A percentile compares a stretch with the other conserved stretches of the same genome.
These are phyloP conservation scores for Gnathonemus echidnorhynchus DNA, from an alignment of 2,113 vertebrate genomes.

Conservation along the genomic window DNA sequence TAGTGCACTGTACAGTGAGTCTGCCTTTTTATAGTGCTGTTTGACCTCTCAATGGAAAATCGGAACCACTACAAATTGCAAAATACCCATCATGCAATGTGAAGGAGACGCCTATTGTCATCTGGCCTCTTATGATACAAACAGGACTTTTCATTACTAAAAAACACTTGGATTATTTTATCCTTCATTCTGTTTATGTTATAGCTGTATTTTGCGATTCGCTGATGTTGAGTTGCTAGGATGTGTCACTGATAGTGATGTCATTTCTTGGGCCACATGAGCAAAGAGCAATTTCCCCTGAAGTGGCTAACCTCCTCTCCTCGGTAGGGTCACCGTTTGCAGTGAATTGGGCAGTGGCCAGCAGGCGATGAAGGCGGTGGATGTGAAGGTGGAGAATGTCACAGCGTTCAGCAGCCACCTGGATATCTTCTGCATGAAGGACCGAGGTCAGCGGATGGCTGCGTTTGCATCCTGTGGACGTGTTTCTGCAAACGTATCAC, in stretches of 20 bases:
- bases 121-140: neutral
- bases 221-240: neutral
- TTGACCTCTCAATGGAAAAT: neutral
- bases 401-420: constrained; percentile 56
- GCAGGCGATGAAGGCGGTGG: constrained; percentile 62
- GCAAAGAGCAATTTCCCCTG: neutral
- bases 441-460: constrained; percentile 71
- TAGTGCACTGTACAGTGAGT: neutral
- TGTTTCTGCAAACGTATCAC: neutral
- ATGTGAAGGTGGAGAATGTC: constrained; percentile 70
- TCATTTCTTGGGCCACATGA: neutral
- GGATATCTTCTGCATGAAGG: constrained; percentile 79
- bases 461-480: neutral
- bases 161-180: neutral
- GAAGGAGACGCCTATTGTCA: neutral
- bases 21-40: neutral
- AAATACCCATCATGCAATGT: neutral
- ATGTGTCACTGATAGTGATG: neutral
- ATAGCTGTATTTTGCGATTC: neutral
- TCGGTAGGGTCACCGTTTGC: constrained; percentile 77
- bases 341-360: constrained; percentile 60
- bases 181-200: neutral
- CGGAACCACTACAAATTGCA: neutral
- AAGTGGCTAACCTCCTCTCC: neutral
- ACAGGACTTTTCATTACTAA: neutral